Evolutionary conservation across 92 coral and sea anemone genomes (phyloP), one percentile per base, ranked within the genome.

Genomic region (Porites divaricata): DNA sequence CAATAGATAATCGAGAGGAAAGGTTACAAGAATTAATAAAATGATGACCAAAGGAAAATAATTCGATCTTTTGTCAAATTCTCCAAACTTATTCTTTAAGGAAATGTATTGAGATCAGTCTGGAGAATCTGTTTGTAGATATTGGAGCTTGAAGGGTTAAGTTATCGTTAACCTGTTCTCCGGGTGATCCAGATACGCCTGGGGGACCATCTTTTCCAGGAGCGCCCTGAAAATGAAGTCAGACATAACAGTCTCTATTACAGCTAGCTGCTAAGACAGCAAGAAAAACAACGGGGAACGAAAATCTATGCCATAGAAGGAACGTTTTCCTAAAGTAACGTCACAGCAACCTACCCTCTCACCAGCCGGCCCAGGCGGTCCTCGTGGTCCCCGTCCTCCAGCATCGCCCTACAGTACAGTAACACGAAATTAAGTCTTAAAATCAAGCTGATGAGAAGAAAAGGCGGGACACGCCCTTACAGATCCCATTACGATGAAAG

Each of bases 321-420:
- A 35, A 54, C 0, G 50, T 2, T 61, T 48, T 56, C 50, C 56
- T 45, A 35, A 0, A 73, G 26, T 54, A n/a, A 54, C 10, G 26
- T 28, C 22, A 14, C 2, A 48, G 24, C 0, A 21, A 48, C 86
- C 49, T 73, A 82, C 86, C 79, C 63, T 62, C 0, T 82, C 79
- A 25, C 86, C 86, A 59, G 62, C 17, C 20, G 79, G 79, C 23
- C 86, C 86, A 8, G 50, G 23, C 21, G 45, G 86, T 16, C 86
- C 86, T 82, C 86, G 65, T 9, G 86, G 72, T 12, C 86, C 86
- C 1, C 79, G 79, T 19, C 86, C 86, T 14, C 86, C 86, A 19
- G 86, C 79, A 49, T 72, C 86, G 8, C 86, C 86, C 86, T 82
- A 17, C n/a, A 80, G 22, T 22, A 6, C 21, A 49, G 25, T 25